A percentile compares a stretch with the other conserved stretches of the same genome.
phyloP scores from a whole-genome alignment of 2,888 invertebrate genomes.

The Lycocerus yunnanus region DNA sequence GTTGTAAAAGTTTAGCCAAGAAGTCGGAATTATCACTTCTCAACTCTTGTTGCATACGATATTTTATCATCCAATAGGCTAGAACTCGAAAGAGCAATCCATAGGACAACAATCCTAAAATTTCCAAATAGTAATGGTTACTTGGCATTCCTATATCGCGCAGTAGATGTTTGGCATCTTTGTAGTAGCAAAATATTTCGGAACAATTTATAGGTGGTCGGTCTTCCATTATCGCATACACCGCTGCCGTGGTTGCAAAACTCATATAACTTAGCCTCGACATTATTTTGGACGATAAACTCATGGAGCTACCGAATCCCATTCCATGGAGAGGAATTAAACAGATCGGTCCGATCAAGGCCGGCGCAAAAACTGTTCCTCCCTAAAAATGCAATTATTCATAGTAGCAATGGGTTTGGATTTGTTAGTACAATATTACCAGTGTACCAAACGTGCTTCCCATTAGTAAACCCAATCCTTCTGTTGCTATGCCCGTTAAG shows the following conservation, averaged over 20 bases:
- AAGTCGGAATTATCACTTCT: too few species aligned
- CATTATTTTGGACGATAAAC: background rate
- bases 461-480: constrained; percentile 73
- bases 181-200: constrained; percentile 27
- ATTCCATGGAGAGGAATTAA: constrained; percentile 66
- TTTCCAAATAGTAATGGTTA: too few species aligned
- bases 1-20: too few species aligned
- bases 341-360: constrained; percentile 61
- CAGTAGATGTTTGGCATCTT: constrained; percentile 26
- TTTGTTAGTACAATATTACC: constrained; percentile 49
- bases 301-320: constrained; percentile 56
- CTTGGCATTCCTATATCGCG: constrained; percentile 22
- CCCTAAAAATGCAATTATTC: constrained; percentile 58
- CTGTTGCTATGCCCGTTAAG: constrained; percentile 68
- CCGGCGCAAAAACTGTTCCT: constrained; percentile 65
- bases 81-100: too few species aligned
- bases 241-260: background rate
- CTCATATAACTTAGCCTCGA: background rate
- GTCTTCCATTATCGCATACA: background rate
- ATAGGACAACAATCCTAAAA: too few species aligned
- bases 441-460: constrained; percentile 65
- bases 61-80: too few species aligned
- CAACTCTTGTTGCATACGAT: too few species aligned
- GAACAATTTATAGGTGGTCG: background rate
- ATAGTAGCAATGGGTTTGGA: background rate